These are phyloP conservation scores for Agriotes lineatus DNA, from an alignment of 2,888 invertebrate species.

Conservation along the genomic window DNA sequence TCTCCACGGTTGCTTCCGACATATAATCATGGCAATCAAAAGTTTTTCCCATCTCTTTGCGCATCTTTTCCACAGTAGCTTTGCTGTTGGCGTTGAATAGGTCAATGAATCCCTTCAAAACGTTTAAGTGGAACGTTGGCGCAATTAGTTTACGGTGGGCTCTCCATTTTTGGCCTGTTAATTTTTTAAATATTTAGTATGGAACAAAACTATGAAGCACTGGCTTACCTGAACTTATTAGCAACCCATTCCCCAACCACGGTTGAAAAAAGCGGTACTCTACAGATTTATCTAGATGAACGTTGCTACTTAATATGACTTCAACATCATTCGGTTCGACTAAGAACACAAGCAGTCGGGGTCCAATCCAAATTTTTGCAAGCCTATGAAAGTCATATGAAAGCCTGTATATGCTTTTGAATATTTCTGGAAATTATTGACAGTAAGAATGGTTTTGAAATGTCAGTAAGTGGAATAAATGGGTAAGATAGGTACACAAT, in stretches of 20 bases:
- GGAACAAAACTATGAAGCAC: neutral
- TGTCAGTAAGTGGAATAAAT: neutral
- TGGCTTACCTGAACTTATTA: slow-evolving; percentile 80
- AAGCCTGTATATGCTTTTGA: slow-evolving; percentile 71
- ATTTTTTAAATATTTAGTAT: neutral
- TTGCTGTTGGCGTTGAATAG: slow-evolving; percentile 86
- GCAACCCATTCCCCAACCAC: slow-evolving; percentile 86
- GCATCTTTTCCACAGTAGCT: slow-evolving; percentile 79
- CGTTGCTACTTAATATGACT: slow-evolving; percentile 82
- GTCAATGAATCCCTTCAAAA: slow-evolving; percentile 87
- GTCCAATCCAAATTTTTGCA: slow-evolving; percentile 82
- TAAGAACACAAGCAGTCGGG: slow-evolving; percentile 79
- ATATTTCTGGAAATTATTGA: slow-evolving; percentile 71
- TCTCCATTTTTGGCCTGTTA: slow-evolving; percentile 82
- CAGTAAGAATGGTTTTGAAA: neutral
- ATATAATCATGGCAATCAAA: slow-evolving; percentile 88
- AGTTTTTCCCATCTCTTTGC: slow-evolving; percentile 76
- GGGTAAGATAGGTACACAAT: no score
- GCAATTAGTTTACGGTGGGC: slow-evolving; percentile 88
- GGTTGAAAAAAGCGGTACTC: slow-evolving; percentile 87
- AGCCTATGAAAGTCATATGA: slow-evolving; percentile 72
- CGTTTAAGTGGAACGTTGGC: slow-evolving; percentile 89
- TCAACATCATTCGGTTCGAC: slow-evolving; percentile 85
- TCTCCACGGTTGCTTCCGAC: slow-evolving; percentile 88
- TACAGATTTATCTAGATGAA: slow-evolving; percentile 83